phyloP scores from a whole-genome alignment of 2,797 vertebrate genomes.

The Arremon brunneinucha region DNA sequence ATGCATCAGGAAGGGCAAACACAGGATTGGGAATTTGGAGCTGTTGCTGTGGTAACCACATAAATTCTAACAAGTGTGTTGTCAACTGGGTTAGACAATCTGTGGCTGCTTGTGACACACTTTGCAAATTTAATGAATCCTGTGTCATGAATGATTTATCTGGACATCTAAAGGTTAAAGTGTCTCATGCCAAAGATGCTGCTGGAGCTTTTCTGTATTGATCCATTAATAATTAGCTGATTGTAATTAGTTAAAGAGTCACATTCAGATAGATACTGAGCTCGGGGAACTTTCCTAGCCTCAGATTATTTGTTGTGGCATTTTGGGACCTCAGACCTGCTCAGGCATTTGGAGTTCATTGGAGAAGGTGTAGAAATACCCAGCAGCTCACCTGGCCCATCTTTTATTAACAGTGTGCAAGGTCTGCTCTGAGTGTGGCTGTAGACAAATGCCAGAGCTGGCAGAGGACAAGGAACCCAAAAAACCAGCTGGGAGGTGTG shows the following conservation, averaged over 20 bases:
- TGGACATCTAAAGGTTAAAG: constrained; percentile 42
- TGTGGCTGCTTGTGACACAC: constrained; percentile 27
- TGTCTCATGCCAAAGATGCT: neutral
- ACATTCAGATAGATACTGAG: neutral
- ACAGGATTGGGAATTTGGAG: constrained; percentile 21
- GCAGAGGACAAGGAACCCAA: neutral
- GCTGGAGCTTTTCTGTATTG: neutral
- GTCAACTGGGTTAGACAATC: constrained; percentile 37
- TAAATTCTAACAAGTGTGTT: constrained; percentile 24
- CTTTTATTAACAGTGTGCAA: neutral
- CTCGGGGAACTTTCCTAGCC: neutral
- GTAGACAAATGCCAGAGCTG: neutral
- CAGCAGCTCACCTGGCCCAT: neutral
- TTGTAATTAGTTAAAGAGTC: constrained; percentile 37
- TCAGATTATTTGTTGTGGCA: neutral
- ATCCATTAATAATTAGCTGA: constrained; percentile 40
- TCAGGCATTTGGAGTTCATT: neutral
- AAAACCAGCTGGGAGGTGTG: neutral
- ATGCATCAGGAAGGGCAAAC: neutral
- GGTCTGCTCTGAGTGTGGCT: neutral
- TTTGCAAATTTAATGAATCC: constrained; percentile 45
- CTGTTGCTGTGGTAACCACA: constrained; percentile 61
- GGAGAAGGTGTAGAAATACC: neutral
- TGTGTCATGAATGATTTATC: constrained; percentile 43
- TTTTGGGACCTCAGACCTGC: neutral